Conservation (phyloP, 1,140 invertebrate species). For the Drosophila sproati region DNA sequence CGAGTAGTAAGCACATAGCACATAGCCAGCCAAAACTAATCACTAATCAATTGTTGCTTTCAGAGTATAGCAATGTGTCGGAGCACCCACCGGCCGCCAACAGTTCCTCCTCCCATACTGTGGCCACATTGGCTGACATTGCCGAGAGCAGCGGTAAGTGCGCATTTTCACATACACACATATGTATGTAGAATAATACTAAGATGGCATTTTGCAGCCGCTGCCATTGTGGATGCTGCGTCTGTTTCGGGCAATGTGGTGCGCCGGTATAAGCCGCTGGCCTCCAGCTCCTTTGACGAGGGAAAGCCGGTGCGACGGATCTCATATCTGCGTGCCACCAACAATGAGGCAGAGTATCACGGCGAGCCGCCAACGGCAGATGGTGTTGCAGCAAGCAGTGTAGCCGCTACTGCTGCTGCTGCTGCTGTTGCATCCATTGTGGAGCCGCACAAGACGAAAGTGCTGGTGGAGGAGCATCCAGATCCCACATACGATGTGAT, state of each 20-base stretch:
- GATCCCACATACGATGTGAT: conserved; percentile 81
- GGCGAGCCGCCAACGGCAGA: conserved; percentile 62
- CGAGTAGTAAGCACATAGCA: conserved; percentile 46
- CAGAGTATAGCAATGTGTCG: conserved; percentile 58
- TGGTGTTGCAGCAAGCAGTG: conserved; percentile 13
- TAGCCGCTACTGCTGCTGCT: conserved; percentile 18
- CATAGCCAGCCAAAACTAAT: background rate
- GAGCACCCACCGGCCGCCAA: conserved; percentile 35
- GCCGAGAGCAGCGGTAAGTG: conserved; percentile 67
- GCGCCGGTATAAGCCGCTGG: conserved; percentile 71
- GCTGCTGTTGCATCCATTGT: conserved; percentile 47
- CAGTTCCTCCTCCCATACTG: conserved; percentile 42
- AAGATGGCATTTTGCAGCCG: conserved; percentile 31
- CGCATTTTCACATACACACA: background rate
- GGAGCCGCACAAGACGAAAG: conserved; percentile 71
- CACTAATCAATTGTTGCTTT: background rate
- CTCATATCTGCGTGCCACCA: conserved; percentile 96
- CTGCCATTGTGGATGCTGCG: conserved; percentile 49
- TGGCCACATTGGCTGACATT: conserved; percentile 69
- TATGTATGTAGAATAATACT: background rate
- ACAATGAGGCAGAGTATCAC: conserved; percentile 85
- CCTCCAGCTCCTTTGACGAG: conserved; percentile 87
- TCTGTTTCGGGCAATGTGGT: conserved; percentile 49
- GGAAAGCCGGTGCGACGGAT: conserved; percentile 93
- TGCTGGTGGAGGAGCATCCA: conserved; percentile 73